A percentile compares a stretch with the other conserved stretches of the same genome.
Conservation (phyloP, 2,888 invertebrate genomes). For the Tetragonula carbonaria region DNA sequence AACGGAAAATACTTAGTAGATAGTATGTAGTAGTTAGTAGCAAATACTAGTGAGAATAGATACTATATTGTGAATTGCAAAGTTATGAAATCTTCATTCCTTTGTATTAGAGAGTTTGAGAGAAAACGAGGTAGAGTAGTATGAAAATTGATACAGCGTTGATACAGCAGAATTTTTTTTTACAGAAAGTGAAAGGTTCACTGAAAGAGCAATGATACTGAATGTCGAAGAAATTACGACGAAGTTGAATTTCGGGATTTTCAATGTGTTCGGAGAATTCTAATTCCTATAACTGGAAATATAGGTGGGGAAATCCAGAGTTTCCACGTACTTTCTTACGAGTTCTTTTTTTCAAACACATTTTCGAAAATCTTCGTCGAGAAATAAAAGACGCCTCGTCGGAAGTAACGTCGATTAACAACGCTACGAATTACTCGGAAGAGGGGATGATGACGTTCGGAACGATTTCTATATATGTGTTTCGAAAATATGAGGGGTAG, state of each 20-base stretch:
- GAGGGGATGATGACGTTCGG: constrained; percentile 59
- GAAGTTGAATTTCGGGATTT: not conserved
- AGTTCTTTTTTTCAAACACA: not conserved
- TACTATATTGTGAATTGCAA: not conserved
- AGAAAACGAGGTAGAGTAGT: not conserved
- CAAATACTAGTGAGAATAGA: not conserved
- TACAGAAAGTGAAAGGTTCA: not conserved
- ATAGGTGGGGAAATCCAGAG: no score
- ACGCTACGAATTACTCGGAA: constrained; percentile 72
- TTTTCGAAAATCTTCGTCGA: not conserved
- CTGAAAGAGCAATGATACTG: not conserved
- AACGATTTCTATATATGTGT: constrained; percentile 68
- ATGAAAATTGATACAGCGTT: not conserved
- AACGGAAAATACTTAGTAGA: not conserved
- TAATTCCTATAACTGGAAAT: no score
- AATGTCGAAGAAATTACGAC: not conserved
- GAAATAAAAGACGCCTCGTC: constrained; percentile 45
- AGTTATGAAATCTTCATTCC: not conserved
- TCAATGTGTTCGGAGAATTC: not conserved
- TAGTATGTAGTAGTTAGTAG: no score
- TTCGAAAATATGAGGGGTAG: constrained; percentile 65
- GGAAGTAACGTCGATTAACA: constrained; percentile 62
- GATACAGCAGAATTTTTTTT: not conserved
- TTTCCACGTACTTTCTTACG: not conserved
- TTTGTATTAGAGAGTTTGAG: not conserved